These are phyloP conservation scores for Heliconius hermathena DNA, from an alignment of 1,140 invertebrate genomes.

Conservation along the genomic window DNA sequence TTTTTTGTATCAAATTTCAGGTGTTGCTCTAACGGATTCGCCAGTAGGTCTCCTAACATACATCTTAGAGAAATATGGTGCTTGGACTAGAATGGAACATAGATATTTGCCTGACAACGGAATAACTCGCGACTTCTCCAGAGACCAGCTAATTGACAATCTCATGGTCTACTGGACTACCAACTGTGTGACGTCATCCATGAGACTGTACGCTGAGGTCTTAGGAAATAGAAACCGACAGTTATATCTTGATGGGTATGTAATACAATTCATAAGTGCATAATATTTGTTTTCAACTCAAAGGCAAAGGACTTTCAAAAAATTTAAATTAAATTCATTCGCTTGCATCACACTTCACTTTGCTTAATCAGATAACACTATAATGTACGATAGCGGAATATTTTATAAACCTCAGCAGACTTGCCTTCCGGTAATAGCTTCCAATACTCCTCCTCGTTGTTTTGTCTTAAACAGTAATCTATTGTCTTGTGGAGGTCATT, in stretches of 20 bases:
- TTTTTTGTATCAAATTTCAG: constrained; percentile 48
- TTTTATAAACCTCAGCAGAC: no score
- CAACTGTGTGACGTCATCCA: constrained; percentile 88
- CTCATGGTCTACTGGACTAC: constrained; percentile 94
- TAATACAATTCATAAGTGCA: not conserved
- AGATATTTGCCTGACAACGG: constrained; percentile 86
- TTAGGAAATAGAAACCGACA: constrained; percentile 71
- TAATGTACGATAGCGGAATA: no score
- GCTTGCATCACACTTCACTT: no score
- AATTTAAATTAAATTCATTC: no score
- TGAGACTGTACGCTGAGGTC: constrained; percentile 88
- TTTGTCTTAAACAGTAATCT: no score
- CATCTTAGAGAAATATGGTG: constrained; percentile 93
- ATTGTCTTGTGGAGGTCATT: no score
- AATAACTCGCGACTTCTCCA: constrained; percentile 83
- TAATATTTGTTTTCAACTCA: not conserved
- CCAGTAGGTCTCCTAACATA: constrained; percentile 91
- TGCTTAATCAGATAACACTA: no score
- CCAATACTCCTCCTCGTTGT: no score
- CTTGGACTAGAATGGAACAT: constrained; percentile 85
- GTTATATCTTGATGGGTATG: constrained; percentile 73
- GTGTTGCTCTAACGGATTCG: constrained; percentile 84
- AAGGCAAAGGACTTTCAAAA: no score
- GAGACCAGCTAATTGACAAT: constrained; percentile 92
- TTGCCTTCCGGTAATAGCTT: no score